Evolutionary conservation across 2,113 vertebrate species (phyloP), one percentile per base, ranked within the genome.

Genomic region (Eleginops maclovinus): DNA sequence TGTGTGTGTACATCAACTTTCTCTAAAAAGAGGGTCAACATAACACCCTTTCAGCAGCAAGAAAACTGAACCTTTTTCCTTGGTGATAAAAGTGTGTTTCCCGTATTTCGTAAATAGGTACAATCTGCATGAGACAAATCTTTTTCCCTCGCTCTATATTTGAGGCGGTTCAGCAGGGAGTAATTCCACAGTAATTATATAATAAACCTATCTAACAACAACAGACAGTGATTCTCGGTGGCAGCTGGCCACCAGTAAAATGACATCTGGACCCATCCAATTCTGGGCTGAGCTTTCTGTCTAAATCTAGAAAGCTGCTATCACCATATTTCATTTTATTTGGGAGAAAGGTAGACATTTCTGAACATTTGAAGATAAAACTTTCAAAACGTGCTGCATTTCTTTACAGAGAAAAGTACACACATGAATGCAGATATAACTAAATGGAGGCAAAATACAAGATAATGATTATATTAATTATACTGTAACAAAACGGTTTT

Each of bases 121-220:
- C 59, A 59, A 70, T 43, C 41, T 66, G 54, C 12, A 10, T n/a
- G 8, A 43, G 15, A 75, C 3, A 28, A 71, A 59, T 51, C 1
- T 26, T 44, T 49, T 6, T 28, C 21, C 60, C 15, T 54, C 19
- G 49, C 24, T 55, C 17, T 54, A 69, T 59, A 64, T 75, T 72
- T 36, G 55, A 50, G 41, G 66, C 53, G 71, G 54, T 76, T 73
- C 58, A 86, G 63, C 31, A 9, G 75, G 54, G 78, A 87, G 76
- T 86, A 72, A 82, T 77, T 88, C 66, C 60, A 77, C 59, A 72
- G 51, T 86, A 91, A 92, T 91, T 87, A 82, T 71, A 88, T 86
- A 88, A 89, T 86, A 82, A 86, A 88, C 44, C 74, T 65, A 86
- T 90, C 86, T 81, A 87, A 88, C 78, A 77, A 85, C 22, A 40